Base-by-base conservation (phyloP, 2,888 invertebrate genomes). In the Hydroisotoma schaefferi region DNA sequence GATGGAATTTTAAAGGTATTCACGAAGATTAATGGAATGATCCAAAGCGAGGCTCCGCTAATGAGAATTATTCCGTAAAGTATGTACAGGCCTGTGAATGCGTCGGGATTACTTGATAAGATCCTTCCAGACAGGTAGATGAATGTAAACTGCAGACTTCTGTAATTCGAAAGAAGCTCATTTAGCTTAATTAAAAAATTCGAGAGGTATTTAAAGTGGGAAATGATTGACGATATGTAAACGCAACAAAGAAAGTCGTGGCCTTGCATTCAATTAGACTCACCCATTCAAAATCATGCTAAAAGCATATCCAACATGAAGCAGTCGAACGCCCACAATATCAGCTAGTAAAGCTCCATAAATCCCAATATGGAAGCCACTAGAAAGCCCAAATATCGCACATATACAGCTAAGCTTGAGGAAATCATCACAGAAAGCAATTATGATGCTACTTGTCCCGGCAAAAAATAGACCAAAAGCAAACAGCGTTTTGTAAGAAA, bases 211-310 rank as follows among this genome's bases (percentile, higher is more conserved):
- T 47, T 8, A 47, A 40, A 43, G 43, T 26, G 18, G 43, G 33
- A 33, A 15, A 6, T 33, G 15, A 15, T 33, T 10, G 33, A 33
- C 8, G 33, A 33, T 8, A 15, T 33, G 8, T 33, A 33, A 33
- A 33, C 8, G 33, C 8, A 10, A 10, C 8, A 33, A 33, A 33
- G 8, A 33, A 33, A 33, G 33, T 33, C 15, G 15, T 10, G 15
- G 8, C 33, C 33, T 33, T 10, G 8, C 8, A 33, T 33, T 20
- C 22, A 15, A 43, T 54, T 20, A 26, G 8, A 43, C 25, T 49
- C 54, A 62, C 65, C 65, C 65, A 53, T 62, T 65, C 2, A 62
- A n/a, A 18, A 65, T 33, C 62, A 65, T 62, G 18, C 57, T 46
- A 20, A 62, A 46, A 20, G 62, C 65, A 60, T 62, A 65, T 23